These are phyloP conservation scores for Merluccius polli DNA, from an alignment of 2,797 vertebrate genomes.

Conservation along the genomic window DNA sequence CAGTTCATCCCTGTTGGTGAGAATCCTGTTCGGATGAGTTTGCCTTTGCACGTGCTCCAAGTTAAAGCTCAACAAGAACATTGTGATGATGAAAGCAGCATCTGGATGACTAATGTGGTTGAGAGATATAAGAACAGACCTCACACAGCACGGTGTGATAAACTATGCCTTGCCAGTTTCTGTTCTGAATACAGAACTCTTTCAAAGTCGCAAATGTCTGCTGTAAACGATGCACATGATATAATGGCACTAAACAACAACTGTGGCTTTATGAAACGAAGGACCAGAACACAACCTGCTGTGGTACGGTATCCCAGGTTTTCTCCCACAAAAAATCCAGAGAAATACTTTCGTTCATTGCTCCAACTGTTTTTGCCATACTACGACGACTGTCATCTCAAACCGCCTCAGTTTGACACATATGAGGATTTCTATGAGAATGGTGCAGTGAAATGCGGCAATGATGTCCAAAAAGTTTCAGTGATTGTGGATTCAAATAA, in stretches of 20 bases:
- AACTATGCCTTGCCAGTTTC: conserved; percentile 9
- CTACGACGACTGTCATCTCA: neutral
- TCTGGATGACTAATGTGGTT: neutral
- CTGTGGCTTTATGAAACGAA: conserved; percentile 5
- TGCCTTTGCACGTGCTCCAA: too few relatives aligned
- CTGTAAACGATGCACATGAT: neutral
- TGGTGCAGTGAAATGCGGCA: too few relatives aligned
- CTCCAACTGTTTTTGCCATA: conserved; percentile 13
- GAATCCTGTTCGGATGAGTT: conserved; percentile 7
- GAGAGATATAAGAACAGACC: conserved; percentile 18
- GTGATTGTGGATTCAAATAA: neutral
- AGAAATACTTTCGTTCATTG: conserved; percentile 5
- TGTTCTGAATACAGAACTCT: conserved; percentile 10
- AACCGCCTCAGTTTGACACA: neutral
- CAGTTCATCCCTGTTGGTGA: conserved; percentile 12
- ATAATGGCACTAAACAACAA: neutral
- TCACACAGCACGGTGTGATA: neutral
- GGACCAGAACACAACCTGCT: neutral
- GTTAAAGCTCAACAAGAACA: too few relatives aligned
- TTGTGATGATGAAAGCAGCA: neutral
- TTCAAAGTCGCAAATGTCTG: neutral
- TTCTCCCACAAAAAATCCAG: conserved; percentile 11
- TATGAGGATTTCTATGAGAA: conserved; percentile 5
- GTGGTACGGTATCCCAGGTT: conserved; percentile 9
- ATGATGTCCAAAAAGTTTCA: neutral